Evolutionary conservation across 2,113 vertebrate species (phyloP).

Genomic region (Tragelaphus strepsiceros): DNA sequence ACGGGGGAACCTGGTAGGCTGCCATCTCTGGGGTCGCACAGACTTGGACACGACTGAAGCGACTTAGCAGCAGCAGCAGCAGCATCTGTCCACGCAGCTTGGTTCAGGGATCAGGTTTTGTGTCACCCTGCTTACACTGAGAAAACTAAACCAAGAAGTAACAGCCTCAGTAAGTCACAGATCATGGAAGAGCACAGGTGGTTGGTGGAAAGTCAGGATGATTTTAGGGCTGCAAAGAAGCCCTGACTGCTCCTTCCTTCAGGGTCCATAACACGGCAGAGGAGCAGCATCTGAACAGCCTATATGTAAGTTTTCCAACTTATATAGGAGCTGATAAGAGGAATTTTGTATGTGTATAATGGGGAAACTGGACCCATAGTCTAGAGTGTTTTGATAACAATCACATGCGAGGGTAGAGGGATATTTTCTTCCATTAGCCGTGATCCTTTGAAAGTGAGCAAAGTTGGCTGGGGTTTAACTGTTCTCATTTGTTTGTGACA

Average conservation of each 20-base stretch:
- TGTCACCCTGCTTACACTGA: not conserved
- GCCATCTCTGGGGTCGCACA: no score
- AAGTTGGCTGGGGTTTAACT: constrained; percentile 74
- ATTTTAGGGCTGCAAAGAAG: not conserved
- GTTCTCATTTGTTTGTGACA: constrained; percentile 25
- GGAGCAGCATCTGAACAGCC: not conserved
- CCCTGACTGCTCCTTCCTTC: not conserved
- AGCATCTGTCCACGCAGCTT: not conserved
- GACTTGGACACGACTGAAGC: no score
- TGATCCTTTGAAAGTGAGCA: not conserved
- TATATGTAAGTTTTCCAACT: fast-evolving
- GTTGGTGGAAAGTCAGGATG: not conserved
- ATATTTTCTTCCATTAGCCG: constrained; percentile 31
- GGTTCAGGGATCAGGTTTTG: fast-evolving
- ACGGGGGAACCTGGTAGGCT: fast-evolving
- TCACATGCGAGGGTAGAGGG: not conserved
- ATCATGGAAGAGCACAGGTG: not conserved
- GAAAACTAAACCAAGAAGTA: not conserved
- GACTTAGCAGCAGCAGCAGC: no score
- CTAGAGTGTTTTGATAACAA: not conserved
- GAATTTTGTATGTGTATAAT: not conserved
- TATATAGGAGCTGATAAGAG: not conserved
- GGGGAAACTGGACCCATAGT: not conserved
- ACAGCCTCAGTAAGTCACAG: not conserved
- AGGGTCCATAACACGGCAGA: not conserved